These are phyloP conservation scores for Crotalus horridus DNA, from an alignment of 2,113 vertebrate genomes.

Conservation along the genomic window DNA sequence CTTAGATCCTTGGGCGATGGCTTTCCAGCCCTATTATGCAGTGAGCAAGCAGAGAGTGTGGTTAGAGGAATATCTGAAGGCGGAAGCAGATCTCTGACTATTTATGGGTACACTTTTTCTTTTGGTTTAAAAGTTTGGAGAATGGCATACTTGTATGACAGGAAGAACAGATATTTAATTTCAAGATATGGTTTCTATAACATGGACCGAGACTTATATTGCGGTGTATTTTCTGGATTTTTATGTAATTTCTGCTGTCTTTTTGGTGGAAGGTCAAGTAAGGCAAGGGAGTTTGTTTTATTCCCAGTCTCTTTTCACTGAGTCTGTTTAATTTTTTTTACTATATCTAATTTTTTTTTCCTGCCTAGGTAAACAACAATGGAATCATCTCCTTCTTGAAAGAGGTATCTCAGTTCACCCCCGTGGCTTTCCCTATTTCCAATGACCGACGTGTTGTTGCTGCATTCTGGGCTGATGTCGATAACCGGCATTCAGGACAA, in stretches of 20 bases:
- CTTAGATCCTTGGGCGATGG: slow-evolving; percentile 10
- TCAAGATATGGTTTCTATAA: slow-evolving; percentile 26
- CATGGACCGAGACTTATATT: background rate
- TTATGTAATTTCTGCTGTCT: background rate
- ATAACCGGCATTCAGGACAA: slow-evolving; percentile 85
- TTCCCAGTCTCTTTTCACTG: background rate
- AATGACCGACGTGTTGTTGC: slow-evolving; percentile 93
- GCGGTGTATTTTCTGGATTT: background rate
- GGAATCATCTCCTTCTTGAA: slow-evolving; percentile 95
- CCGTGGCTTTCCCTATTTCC: slow-evolving; percentile 95
- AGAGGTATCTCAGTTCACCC: slow-evolving; percentile 96
- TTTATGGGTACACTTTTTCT: background rate
- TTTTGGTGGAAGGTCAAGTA: background rate
- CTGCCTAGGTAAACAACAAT: slow-evolving; percentile 92
- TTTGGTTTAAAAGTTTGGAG: background rate
- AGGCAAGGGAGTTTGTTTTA: background rate
- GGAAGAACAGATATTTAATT: slow-evolving; percentile 28
- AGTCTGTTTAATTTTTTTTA: background rate
- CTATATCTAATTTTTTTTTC: background rate
- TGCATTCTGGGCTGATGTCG: slow-evolving; percentile 96
- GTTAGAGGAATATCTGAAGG: background rate
- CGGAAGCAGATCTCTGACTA: background rate
- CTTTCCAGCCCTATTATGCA: background rate
- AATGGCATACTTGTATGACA: slow-evolving; percentile 28
- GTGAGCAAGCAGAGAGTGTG: background rate